phyloP scores from a whole-genome alignment of 2,888 invertebrate species.

The Coremacera marginata region DNA sequence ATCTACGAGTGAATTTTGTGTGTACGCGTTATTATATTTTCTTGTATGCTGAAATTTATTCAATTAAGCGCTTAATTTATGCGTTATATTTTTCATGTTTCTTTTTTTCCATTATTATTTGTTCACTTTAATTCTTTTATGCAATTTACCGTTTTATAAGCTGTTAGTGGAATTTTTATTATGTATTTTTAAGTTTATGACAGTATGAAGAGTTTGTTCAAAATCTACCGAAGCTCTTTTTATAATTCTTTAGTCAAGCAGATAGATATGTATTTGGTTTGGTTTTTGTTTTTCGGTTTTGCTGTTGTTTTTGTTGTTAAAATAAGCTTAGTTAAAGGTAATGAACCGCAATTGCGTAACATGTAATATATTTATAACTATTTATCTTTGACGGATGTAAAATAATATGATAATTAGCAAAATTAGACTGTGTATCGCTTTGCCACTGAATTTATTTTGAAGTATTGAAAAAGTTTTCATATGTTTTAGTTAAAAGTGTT shows the following conservation, averaged over 20 bases:
- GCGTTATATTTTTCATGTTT: slow-evolving; percentile 39
- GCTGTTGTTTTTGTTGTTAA: neutral
- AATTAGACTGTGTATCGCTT: too few relatives aligned
- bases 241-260: neutral
- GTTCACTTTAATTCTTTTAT: slow-evolving; percentile 49
- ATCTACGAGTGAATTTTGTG: neutral
- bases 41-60: slow-evolving; percentile 31
- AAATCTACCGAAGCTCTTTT: neutral
- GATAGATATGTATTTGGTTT: neutral
- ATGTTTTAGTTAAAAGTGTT: neutral
- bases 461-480: too few relatives aligned
- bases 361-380: neutral
- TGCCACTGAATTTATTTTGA: too few relatives aligned
- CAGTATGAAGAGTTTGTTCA: too few relatives aligned
- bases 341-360: slow-evolving; percentile 8
- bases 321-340: neutral
- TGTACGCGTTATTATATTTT: slow-evolving; percentile 11
- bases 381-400: too few relatives aligned
- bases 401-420: too few relatives aligned
- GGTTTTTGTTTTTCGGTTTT: neutral
- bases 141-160: slow-evolving; percentile 63
- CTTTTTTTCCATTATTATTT: slow-evolving; percentile 30
- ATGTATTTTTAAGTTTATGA: slow-evolving; percentile 13
- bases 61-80: slow-evolving; percentile 42
- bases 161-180: slow-evolving; percentile 46